Conservation (phyloP, 2,888 invertebrate species). For the Calameuta pallipes region DNA sequence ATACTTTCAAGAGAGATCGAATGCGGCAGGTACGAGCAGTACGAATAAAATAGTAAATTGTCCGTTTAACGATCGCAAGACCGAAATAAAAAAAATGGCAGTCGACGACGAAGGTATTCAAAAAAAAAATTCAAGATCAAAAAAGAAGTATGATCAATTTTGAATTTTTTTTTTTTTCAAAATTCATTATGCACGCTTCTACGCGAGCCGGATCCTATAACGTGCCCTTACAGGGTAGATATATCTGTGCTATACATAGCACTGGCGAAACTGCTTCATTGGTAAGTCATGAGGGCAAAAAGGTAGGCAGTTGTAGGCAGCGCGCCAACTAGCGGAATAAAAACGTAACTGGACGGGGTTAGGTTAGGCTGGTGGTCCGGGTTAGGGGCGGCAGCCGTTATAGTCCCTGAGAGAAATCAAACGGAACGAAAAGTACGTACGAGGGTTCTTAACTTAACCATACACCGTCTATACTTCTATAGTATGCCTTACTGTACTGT, state of each 20-base stretch:
- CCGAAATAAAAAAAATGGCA: neutral
- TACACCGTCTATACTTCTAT: neutral
- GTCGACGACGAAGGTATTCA: neutral
- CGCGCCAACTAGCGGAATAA: constrained; percentile 11
- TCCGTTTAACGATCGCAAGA: neutral
- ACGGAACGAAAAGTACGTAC: constrained; percentile 20
- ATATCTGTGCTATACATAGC: neutral
- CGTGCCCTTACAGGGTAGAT: neutral
- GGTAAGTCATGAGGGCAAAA: constrained; percentile 12
- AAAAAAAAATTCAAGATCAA: neutral
- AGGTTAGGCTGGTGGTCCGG: neutral
- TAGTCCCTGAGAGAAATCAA: constrained; percentile 28
- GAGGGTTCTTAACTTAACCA: constrained; percentile 15
- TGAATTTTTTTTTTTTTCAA: neutral
- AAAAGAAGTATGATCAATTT: too few species aligned
- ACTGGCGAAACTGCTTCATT: constrained; percentile 10
- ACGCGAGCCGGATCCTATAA: neutral
- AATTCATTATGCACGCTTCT: neutral
- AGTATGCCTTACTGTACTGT: neutral
- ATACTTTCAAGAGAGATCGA: neutral
- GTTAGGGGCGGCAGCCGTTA: constrained; percentile 14
- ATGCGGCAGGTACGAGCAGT: neutral
- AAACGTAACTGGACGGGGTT: constrained; percentile 11
- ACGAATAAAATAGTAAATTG: neutral
- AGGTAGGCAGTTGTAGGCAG: constrained; percentile 4